A percentile compares a stretch with the other conserved stretches of the same genome.
Conservation (phyloP, 2,888 invertebrate species). For the Dryobota labecula region DNA sequence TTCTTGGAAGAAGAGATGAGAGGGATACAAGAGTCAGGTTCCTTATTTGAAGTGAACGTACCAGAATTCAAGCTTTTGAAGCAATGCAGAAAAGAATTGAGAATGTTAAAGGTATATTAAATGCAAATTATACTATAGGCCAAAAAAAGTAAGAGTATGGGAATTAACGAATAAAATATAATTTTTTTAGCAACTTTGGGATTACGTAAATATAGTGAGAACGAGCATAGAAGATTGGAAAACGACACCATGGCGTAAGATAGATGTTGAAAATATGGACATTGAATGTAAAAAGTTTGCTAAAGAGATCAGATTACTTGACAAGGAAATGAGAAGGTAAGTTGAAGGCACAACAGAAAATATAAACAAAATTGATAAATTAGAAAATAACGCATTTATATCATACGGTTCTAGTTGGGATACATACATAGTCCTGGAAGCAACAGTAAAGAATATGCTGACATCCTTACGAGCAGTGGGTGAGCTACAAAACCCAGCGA, state of each 20-base stretch:
- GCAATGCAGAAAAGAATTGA: constrained; percentile 97
- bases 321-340: constrained; percentile 97
- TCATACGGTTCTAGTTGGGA: constrained; percentile 92
- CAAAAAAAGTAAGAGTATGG: neutral
- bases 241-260: constrained; percentile 98
- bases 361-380: neutral
- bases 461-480: constrained; percentile 98
- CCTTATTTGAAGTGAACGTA: constrained; percentile 98
- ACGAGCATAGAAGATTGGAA: constrained; percentile 99
- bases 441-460: constrained; percentile 98
- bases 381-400: neutral
- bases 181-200: constrained; percentile 96
- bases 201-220: constrained; percentile 97
- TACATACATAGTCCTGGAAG: constrained; percentile 96
- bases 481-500: constrained; percentile 98
- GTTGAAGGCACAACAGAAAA: neutral
- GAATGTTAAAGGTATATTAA: constrained; percentile 94
- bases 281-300: constrained; percentile 99
- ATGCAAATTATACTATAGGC: no score
- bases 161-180: neutral
- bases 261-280: constrained; percentile 99
- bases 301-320: constrained; percentile 97
- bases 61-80: constrained; percentile 98
- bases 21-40: constrained; percentile 96
- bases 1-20: constrained; percentile 96